Evolutionary conservation across 2,797 vertebrate genomes (phyloP).

Genomic region (Luscinia luscinia): DNA sequence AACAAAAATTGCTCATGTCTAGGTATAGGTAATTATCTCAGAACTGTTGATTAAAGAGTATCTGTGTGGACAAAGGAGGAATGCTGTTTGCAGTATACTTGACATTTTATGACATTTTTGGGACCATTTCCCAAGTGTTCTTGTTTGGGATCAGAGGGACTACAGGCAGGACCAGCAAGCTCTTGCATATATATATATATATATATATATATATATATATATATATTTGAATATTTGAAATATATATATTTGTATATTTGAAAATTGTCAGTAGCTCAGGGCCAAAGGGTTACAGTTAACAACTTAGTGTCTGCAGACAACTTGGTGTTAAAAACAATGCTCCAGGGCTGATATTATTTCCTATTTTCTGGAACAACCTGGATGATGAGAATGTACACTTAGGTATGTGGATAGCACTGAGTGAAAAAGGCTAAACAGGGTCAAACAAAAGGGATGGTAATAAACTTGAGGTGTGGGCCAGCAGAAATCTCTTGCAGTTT

Average conservation of each 20-base stretch:
- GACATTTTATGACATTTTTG: neutral
- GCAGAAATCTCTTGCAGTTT: neutral
- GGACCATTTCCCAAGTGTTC: neutral
- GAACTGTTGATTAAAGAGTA: neutral
- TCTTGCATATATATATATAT: no score
- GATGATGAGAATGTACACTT: neutral
- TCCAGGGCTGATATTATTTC: neutral
- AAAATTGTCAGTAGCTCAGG: neutral
- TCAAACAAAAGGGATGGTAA: neutral
- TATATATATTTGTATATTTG: neutral
- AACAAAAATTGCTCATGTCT: neutral
- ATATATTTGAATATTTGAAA: no score
- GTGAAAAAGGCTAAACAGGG: neutral
- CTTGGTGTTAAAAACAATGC: accelerated
- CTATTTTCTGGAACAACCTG: neutral
- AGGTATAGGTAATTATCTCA: neutral
- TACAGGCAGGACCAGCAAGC: neutral
- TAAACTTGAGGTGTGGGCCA: neutral
- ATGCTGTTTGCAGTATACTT: no score
- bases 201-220: no score
- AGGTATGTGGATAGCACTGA: neutral
- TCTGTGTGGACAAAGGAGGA: neutral
- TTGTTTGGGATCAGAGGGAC: neutral
- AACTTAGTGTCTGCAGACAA: neutral
- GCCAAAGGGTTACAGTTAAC: neutral